Evolutionary conservation across 1,140 invertebrate genomes (phyloP).

Genomic region (Papilio polyxenes): DNA sequence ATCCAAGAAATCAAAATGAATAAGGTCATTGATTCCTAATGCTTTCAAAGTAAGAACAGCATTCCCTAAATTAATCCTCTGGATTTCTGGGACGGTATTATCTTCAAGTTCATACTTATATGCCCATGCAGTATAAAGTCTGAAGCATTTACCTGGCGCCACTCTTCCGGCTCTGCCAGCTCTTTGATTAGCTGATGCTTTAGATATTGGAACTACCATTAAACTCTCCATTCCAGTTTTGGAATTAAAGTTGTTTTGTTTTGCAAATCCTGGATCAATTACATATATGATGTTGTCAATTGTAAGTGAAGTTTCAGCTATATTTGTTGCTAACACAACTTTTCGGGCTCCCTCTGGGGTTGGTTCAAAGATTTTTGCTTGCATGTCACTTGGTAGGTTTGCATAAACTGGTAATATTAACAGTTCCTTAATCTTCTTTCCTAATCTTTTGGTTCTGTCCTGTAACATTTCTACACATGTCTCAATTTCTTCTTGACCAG

Average conservation of each 20-base stretch:
- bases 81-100: slow-evolving; percentile 98
- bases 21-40: slow-evolving; percentile 97
- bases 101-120: slow-evolving; percentile 99
- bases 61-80: slow-evolving; percentile 98
- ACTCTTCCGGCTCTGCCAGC: slow-evolving; percentile 96
- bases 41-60: slow-evolving; percentile 98
- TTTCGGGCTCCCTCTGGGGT: slow-evolving; percentile 97
- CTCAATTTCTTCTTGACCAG: slow-evolving; percentile 98
- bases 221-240: slow-evolving; percentile 99
- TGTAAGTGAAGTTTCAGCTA: slow-evolving; percentile 99
- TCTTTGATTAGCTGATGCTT: slow-evolving; percentile 97
- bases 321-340: slow-evolving; percentile 98
- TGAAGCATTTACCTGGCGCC: slow-evolving; percentile 98
- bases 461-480: slow-evolving; percentile 95
- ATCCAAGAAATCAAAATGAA: slow-evolving; percentile 99
- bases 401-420: slow-evolving; percentile 98
- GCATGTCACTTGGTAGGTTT: slow-evolving; percentile 99
- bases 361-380: slow-evolving; percentile 98
- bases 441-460: slow-evolving; percentile 94
- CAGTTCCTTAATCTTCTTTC: slow-evolving; percentile 95
- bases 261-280: slow-evolving; percentile 99
- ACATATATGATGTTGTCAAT: slow-evolving; percentile 99
- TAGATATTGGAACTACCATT: slow-evolving; percentile 98
- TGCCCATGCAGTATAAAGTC: slow-evolving; percentile 98
- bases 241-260: slow-evolving; percentile 99